phyloP scores from a whole-genome alignment of 2,113 vertebrate species.

The Datnioides undecimradiatus region DNA sequence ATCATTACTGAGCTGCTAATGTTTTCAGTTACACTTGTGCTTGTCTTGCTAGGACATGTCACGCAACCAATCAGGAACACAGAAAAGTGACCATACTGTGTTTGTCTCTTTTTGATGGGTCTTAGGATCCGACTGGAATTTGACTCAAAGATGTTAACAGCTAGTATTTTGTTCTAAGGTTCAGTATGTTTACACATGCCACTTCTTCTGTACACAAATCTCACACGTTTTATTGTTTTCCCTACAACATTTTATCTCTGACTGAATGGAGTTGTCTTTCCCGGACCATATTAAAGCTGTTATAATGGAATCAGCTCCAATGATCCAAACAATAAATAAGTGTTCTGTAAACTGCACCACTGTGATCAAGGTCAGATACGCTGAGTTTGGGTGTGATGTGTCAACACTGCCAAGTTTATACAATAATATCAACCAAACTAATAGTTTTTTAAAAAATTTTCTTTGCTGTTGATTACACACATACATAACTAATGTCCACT shows the following conservation, averaged over 20 bases:
- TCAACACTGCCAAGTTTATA: neutral
- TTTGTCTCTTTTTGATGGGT: neutral
- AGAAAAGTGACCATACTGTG: neutral
- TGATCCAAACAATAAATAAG: neutral
- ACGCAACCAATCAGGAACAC: neutral
- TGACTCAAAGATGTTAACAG: neutral
- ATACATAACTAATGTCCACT: neutral
- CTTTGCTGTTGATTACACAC: neutral
- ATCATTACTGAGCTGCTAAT: neutral
- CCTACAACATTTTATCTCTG: too few species aligned
- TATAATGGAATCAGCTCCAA: neutral
- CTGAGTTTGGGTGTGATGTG: neutral
- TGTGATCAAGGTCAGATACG: neutral
- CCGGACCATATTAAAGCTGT: neutral
- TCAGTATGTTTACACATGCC: neutral
- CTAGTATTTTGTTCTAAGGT: neutral
- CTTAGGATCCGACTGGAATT: too few species aligned
- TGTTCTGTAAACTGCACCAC: neutral
- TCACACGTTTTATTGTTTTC: too few species aligned
- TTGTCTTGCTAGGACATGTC: constrained; percentile 6
- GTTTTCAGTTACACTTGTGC: constrained; percentile 8
- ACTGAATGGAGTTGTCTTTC: too few species aligned
- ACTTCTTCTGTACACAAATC: too few species aligned
- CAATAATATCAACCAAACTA: neutral
- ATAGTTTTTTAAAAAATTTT: too few species aligned